These are phyloP conservation scores for Parnassius mnemosyne DNA, from an alignment of 2,888 invertebrate genomes.

Conservation along the genomic window DNA sequence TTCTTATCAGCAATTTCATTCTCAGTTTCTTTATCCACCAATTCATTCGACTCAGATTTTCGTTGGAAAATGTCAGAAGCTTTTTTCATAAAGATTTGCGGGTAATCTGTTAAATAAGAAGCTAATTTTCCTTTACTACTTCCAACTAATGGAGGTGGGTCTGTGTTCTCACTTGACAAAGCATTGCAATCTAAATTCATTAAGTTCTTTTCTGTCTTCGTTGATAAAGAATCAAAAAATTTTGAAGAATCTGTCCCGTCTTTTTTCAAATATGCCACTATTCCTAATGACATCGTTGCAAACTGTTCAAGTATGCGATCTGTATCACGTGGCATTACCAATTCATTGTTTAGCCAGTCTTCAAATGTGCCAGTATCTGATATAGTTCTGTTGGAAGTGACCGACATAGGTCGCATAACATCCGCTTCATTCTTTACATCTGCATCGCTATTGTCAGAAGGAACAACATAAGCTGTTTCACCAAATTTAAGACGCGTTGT, in stretches of 20 bases:
- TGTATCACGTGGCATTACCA: conserved; percentile 57
- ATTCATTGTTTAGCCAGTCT: conserved; percentile 62
- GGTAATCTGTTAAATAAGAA: conserved; percentile 66
- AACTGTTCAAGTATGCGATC: conserved; percentile 73
- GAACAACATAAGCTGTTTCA: conserved; percentile 29
- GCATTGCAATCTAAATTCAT: conserved; percentile 33
- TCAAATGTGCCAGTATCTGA: conserved; percentile 55
- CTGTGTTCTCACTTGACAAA: conserved; percentile 43
- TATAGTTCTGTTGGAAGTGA: conserved; percentile 41
- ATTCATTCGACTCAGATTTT: conserved; percentile 7
- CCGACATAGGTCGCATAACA: conserved; percentile 36
- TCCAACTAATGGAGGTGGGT: conserved; percentile 54
- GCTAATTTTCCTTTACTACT: conserved; percentile 52
- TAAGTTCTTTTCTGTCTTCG: conserved; percentile 24
- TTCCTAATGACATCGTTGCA: conserved; percentile 62
- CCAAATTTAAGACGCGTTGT: conserved; percentile 19
- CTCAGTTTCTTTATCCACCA: conserved; percentile 14
- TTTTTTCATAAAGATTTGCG: conserved; percentile 68
- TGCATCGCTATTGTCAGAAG: conserved; percentile 40
- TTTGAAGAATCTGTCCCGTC: conserved; percentile 40
- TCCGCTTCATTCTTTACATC: conserved; percentile 38
- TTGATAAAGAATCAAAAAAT: conserved; percentile 34
- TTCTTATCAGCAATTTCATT: conserved; percentile 17
- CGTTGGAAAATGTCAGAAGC: conserved; percentile 39
- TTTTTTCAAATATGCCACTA: conserved; percentile 52